Base-by-base conservation (phyloP, 2,888 invertebrate species). In the Conops quadrifasciatus region DNA sequence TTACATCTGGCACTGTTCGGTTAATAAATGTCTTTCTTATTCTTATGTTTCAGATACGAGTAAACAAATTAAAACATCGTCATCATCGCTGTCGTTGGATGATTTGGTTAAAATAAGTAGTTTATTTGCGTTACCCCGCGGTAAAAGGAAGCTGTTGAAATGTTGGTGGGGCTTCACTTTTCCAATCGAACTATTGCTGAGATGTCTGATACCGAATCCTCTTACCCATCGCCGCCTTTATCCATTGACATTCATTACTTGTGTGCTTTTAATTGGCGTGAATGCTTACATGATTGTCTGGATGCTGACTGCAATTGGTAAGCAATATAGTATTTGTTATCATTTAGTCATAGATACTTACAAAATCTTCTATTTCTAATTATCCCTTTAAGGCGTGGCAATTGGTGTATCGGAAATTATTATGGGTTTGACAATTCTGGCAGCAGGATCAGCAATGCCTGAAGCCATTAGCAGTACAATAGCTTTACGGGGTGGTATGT, bases 301-400 rank as follows among this genome's bases (percentile, higher is more conserved):
- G 96, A 94, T 95, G 91, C 92, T 95, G 83, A 90, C 94, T 59
- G 88, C 92, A 11, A 90, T 95, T 75, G 95, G 95, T 93, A 84
- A 84, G 58, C 24, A 1, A 26, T 15, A 16, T n/a, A n/a, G n/a
- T n/a, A n/a, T n/a, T n/a, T n/a, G 16, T 11, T 15, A 63, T 13
- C 11, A n/a, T 59, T 19, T 65, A 1, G 16, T 51, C 3, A 16
- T 2, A 5, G 24, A 24, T 30, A 30, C 19, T 16, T n/a, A 9
- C 1, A 60, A 60, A 1, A 21, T 53, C 7, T 26, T 16, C 30
- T 5, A 9, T 26, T 49, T 28, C 16, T 24, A n/a, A n/a, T n/a
- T n/a, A n/a, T n/a, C n/a, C n/a, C 19, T 47, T 65, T 78, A 79
- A 92, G 91, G 91, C 15, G 88, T 90, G 74, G 92, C 93, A 0